A percentile compares a stretch with the other conserved stretches of the same genome.
These are phyloP conservation scores for Tanypteryx hageni DNA, from an alignment of 2,888 invertebrate species.

Conservation along the genomic window DNA sequence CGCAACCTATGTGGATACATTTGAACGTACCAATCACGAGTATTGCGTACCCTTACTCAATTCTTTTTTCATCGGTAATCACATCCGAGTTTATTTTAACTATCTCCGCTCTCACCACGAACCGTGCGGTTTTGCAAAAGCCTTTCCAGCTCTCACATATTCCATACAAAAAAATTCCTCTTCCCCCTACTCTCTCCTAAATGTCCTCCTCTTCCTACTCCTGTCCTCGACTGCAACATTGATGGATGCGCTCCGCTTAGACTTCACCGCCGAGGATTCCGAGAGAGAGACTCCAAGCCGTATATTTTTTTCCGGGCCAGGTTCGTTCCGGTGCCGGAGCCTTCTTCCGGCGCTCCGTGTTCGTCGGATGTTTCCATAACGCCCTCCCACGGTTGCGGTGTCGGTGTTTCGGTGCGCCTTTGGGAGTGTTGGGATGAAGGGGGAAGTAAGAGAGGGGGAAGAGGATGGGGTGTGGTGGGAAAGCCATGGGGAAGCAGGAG, in stretches of 20 bases:
- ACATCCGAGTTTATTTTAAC: background rate
- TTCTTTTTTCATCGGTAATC: too few species aligned
- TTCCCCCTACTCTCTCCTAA: background rate
- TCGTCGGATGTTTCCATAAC: constrained; percentile 32
- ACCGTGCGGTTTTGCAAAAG: too few species aligned
- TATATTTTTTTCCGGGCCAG: background rate
- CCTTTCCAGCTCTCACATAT: too few species aligned
- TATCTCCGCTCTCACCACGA: background rate
- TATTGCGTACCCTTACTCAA: background rate
- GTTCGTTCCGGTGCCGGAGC: background rate
- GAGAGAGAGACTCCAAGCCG: background rate
- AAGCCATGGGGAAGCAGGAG: too few species aligned
- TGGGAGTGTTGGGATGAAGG: background rate
- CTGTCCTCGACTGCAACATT: constrained; percentile 7
- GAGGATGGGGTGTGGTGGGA: background rate
- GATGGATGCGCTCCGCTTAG: constrained; percentile 21
- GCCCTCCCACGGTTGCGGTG: too few species aligned
- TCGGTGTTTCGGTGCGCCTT: background rate
- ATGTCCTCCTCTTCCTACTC: background rate
- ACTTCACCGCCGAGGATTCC: background rate
- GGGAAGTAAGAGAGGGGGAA: background rate
- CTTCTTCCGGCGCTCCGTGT: constrained; percentile 21
- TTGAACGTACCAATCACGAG: too few species aligned
- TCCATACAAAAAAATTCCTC: background rate
- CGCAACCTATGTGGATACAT: too few species aligned